Percentiles rank a stretch among this genome's conserved stretches.
Evolutionary conservation across 2,797 vertebrate genomes (phyloP).

Genomic region (Muscicapa comitata): DNA sequence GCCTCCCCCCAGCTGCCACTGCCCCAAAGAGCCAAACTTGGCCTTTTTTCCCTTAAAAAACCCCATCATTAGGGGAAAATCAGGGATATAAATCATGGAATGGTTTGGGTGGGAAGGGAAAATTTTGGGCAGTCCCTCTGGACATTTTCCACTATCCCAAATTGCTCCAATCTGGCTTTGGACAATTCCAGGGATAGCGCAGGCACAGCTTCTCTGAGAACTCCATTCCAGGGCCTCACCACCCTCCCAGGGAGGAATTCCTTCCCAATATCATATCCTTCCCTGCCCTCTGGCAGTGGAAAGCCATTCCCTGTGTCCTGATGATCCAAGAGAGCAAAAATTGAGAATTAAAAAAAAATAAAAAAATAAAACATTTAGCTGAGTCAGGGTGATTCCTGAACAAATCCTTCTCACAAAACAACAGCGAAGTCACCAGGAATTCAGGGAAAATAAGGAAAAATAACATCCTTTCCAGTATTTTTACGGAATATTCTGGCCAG

Average conservation of each 20-base stretch:
- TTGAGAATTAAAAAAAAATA: accelerated
- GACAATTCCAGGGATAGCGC: neutral
- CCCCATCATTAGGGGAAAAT: neutral
- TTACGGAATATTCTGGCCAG: neutral
- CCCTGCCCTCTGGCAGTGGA: neutral
- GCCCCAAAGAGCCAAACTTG: neutral
- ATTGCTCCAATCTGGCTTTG: neutral
- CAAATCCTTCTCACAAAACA: neutral
- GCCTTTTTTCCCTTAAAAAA: neutral
- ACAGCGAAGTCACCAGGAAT: neutral
- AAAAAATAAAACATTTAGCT: neutral
- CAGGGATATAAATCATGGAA: neutral
- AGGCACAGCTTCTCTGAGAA: neutral
- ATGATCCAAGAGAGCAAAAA: neutral
- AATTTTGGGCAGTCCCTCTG: neutral
- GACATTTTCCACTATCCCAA: accelerated
- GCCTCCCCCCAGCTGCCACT: neutral
- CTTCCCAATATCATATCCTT: neutral
- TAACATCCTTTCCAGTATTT: neutral
- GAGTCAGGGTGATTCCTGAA: accelerated
- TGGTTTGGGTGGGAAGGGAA: neutral
- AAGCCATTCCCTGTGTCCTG: neutral
- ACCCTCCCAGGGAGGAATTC: neutral
- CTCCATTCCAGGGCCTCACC: accelerated
- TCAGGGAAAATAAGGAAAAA: accelerated